Base-by-base conservation (phyloP, 2,888 invertebrate genomes). In the Hedychridium roseum region DNA sequence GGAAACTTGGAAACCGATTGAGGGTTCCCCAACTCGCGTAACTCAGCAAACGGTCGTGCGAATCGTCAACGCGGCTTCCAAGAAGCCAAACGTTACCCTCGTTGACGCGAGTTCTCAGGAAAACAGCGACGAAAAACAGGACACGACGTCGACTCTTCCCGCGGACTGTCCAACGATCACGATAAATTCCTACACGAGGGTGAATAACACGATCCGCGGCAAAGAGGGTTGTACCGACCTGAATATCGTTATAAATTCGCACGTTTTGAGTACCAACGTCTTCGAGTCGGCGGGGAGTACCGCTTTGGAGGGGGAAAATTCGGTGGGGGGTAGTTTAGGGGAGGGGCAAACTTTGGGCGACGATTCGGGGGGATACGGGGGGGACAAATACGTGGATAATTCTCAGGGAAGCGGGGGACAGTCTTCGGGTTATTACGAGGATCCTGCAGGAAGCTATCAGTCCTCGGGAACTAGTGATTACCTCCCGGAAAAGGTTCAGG, bases 141-240 rank as follows among this genome's bases (percentile, higher is more conserved):
- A 11, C 11, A 4, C 6, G 9, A 4, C 11, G 12, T 9, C 6
- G 2, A 41, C 48, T 1, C 45, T 60, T 1, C 60, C 60, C 2
- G 40, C 52, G 0, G 72, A 70, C 18, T 79, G 79, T 28, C 79
- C 79, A 0, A 78, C 76, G 0, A 78, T 79, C 2, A 65, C 71
- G 45, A 79, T 79, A n/a, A 77, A 78, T 40, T 72, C 76, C 0
- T 71, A 73, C 21, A 79, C 78, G 0, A 66, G 66, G 9, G 70
- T 79, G 2, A 79, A 79, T 15, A 79, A 78, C 32, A 78, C 76
- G 0, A 66, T 79, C 3, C 82, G 85, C 68, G 83, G 81, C 35
- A 87, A 88, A 71, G 84, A 85, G 62, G 86, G 83, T 2, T 89
- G 89, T 62, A 86, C 87, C 0, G 88, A 88, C 78, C 76, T 88